Conservation (phyloP, 1,140 invertebrate species). For the Megathymus violae region DNA sequence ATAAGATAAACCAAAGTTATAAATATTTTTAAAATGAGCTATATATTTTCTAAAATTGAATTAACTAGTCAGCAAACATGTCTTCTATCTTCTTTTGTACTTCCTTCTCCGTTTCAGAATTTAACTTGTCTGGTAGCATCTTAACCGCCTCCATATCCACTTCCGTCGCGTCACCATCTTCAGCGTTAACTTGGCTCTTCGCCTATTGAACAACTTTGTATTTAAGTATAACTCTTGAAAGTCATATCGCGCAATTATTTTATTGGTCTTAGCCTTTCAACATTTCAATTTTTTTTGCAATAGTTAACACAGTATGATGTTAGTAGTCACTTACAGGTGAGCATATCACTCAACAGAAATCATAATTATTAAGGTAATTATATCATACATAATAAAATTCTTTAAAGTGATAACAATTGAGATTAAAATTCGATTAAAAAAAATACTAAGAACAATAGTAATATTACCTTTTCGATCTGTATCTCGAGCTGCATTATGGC, state of each 20-base stretch:
- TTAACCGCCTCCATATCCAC: constrained; percentile 72
- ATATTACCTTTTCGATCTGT: constrained; percentile 70
- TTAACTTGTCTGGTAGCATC: constrained; percentile 72
- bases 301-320: no score
- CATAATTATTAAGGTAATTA: no score
- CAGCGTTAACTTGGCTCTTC: constrained; percentile 57
- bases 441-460: no score
- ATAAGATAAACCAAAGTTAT: background rate
- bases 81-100: constrained; percentile 80
- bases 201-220: constrained; percentile 58
- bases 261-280: no score
- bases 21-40: background rate
- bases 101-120: constrained; percentile 75
- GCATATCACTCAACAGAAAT: no score
- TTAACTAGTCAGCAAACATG: constrained; percentile 79
- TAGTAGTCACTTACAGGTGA: no score
- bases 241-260: no score
- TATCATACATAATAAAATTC: no score
- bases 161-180: constrained; percentile 57
- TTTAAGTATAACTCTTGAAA: no score
- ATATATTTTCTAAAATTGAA: constrained; percentile 9
- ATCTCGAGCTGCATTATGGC: constrained; percentile 81
- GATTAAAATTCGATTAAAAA: no score
- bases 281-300: no score
- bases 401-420: no score